Base-by-base conservation (phyloP, 2,113 vertebrate genomes). In the Odontesthes bonariensis region DNA sequence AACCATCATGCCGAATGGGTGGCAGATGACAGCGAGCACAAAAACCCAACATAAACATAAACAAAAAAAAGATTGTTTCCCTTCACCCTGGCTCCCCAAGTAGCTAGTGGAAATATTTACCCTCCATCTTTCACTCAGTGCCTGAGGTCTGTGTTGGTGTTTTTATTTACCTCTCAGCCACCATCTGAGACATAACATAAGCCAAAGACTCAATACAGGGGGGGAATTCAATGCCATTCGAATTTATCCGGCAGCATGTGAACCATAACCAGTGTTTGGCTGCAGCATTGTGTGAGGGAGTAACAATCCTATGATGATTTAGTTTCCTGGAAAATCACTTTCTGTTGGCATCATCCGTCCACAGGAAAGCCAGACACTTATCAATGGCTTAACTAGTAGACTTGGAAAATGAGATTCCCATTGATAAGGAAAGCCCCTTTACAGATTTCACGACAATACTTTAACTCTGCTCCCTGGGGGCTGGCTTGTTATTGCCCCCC, bases 31-130 rank as follows among this genome's bases (percentile, higher is more conserved):
- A 71, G 44, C 51, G 10, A 67, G 72, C 23, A 58, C 42, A 40
- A 71, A 75, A 62, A 69, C n/a, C 51, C 58, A 57, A 75, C 47
- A 52, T 17, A 78, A 82, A 79, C 58, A 69, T 49, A 75, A 77
- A 81, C 64, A 35, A 52, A 46, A 49, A 2, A 68, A 71, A 27
- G 59, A 73, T 61, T 83, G 49, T 73, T 86, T 66, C 77, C 63
- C 55, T 68, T 60, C 47, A 66, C 32, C 47, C 27, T 65, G 77
- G 60, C 82, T 77, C 85, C 77, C 75, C 68, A 77, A 86, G 84
- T 84, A 90, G 76, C 82, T n/a, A 72, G 46, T 68, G 79, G 83
- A 89, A 92, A 89, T 86, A 75, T 91, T 91, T 88, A 86, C 56
- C 53, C 31, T 73, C 64, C 56, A 49, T 86, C 69, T 66, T 77